Evolutionary conservation across 2,113 vertebrate species (phyloP), one percentile per base, ranked within the genome.

Genomic region (Pituophis catenifer): DNA sequence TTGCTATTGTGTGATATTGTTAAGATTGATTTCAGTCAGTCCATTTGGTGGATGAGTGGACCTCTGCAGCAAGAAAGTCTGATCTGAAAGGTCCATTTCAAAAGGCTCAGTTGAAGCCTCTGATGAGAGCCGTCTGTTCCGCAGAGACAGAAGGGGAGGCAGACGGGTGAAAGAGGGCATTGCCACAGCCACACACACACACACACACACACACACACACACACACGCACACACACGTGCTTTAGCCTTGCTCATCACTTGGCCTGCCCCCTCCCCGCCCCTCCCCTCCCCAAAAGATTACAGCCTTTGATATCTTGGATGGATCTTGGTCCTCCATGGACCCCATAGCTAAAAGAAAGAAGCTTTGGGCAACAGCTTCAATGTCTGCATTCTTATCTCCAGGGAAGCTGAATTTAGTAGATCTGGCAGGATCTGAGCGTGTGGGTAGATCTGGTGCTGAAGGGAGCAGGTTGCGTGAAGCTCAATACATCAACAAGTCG

Each of bases 381-480:
- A 48, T 33, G 48, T 86, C 54, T 75, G 50, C 19, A 17, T 44
- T 33, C 52, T 89, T 1, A 5, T 11, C 48, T 81, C 29, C 0
- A 99, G 99, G 99, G 38, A 99, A 99, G 96, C 98, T 99, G 95
- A 99, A 99, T 97, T 96, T 99, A 94, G 99, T 99, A 95, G 99
- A 99, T 95, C 96, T 99, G 97, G 99, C 99, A 0, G 99, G 99
- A 8, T 99, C 99, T 0, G 99, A 99, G 97, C 97, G 99, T 0
- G 99, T 99, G 4, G 98, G 98, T 38, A 98, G 98, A 89, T 99
- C 99, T 0, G 99, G 99, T 0, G 99, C 99, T 0, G 99, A 99
- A 96, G 99, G 99, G 93, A 98, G 97, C 86, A 98, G 99, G 11
- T 98, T 99, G 58, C 96, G 99, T 0, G 99, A 99, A 94, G 99